Base-by-base conservation (phyloP, 2,888 invertebrate species). In the Griposia aprilina region DNA sequence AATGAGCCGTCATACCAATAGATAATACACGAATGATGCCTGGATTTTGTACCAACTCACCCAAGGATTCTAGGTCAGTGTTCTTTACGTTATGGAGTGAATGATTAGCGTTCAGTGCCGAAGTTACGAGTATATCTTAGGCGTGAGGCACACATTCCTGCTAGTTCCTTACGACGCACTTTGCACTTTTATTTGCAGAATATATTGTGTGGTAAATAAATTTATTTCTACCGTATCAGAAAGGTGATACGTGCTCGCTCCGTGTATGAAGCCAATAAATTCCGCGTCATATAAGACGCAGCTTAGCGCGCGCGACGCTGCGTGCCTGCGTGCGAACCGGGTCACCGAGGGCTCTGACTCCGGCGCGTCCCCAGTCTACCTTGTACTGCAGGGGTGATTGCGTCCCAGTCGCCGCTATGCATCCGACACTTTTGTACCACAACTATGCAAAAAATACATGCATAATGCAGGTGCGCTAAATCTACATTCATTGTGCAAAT, bases 281-380 rank as follows among this genome's bases (percentile, higher is more conserved):
- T 87, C 91, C 89, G 91, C 90, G 84, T 83, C 93, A 94, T 94
- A 89, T 92, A 92, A 91, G 83, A 90, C 90, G 68, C 63, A 66
- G 75, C 83, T 89, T 75, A 89, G 74, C 30, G 78, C 73, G 81
- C 91, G 66, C 84, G 77, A 78, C 78, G 80, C 82, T 89, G 87
- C 93, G 93, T 95, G 95, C 93, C 82, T 89, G 87, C 93, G 93
- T 95, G 95, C 93, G 95, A 95, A 95, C 92, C 95, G 93, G 94
- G 95, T 94, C 95, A 95, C 90, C 80, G 90, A 90, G 90, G 91
- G 88, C 88, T 90, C 88, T 91, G 91, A 92, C 88, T 93, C 91
- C 88, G 74, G 48, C 83, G 83, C 85, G 89, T 84, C 82, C 86
- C 80, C 84, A 67, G 83, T 80, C 81, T 88, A 84, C 89, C 88